Conservation (phyloP, 2,113 vertebrate species). For the Microtus ochrogaster region DNA sequence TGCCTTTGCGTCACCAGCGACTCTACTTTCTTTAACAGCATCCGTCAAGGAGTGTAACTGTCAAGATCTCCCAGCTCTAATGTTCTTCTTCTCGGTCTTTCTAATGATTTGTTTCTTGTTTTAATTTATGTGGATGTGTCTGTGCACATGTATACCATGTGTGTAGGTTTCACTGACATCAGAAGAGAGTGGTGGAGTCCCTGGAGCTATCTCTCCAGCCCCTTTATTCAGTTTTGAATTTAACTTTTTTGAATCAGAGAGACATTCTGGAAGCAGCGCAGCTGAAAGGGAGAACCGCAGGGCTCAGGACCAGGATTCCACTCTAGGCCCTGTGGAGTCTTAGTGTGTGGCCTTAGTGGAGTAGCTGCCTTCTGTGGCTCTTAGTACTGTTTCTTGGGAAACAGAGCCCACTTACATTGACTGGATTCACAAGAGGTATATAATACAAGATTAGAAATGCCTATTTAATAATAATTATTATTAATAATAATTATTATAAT, state of each 20-base stretch:
- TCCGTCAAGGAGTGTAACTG: background rate
- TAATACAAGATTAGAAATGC: background rate
- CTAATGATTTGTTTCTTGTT: background rate
- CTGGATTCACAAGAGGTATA: background rate
- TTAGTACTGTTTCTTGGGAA: background rate
- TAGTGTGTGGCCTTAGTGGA: background rate
- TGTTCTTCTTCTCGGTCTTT: background rate
- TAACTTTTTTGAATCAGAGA: background rate
- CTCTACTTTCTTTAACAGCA: background rate
- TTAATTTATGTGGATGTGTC: background rate
- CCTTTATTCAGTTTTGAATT: conserved; percentile 2
- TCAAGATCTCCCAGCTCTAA: background rate
- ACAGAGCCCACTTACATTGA: background rate
- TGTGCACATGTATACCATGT: background rate
- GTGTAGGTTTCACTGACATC: background rate
- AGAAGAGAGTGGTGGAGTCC: background rate
- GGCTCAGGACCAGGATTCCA: background rate
- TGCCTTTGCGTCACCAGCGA: background rate
- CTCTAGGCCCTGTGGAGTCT: background rate
- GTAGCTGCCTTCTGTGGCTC: background rate
- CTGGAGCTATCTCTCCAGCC: background rate
- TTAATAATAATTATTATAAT: too few relatives aligned
- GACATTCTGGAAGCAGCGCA: background rate
- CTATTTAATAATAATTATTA: background rate
- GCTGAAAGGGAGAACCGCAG: background rate